These are phyloP conservation scores for Sphaeridia pumilis DNA, from an alignment of 2,888 invertebrate species.

Conservation along the genomic window DNA sequence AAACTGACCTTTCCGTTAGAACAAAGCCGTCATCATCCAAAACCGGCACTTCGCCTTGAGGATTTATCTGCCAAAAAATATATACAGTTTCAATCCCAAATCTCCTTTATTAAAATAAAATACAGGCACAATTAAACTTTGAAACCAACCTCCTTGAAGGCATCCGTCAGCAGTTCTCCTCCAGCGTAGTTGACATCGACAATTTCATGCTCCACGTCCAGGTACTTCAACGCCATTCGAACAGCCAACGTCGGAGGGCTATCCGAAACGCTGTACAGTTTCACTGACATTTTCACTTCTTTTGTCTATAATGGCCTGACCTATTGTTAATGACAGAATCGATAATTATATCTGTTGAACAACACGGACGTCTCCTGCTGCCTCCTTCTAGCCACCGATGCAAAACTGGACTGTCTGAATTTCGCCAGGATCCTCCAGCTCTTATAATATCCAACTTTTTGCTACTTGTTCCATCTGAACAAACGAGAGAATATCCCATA, in stretches of 20 bases:
- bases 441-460: no score
- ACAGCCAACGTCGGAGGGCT: conserved; percentile 67
- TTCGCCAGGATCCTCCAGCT: no score
- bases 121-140: not conserved
- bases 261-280: conserved; percentile 61
- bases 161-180: conserved; percentile 49
- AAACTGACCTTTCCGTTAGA: conserved; percentile 56
- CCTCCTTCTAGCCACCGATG: no score
- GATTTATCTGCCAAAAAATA: conserved; percentile 33
- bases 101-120: not conserved
- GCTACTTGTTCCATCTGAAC: no score
- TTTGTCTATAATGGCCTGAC: no score
- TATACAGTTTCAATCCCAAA: not conserved
- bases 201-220: conserved; percentile 53
- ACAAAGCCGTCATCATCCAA: conserved; percentile 66
- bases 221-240: conserved; percentile 52
- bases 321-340: no score
- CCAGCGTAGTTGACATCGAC: conserved; percentile 56
- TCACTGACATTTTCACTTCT: conserved; percentile 41
- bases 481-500: no score
- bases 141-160: conserved; percentile 30
- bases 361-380: no score
- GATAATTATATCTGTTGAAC: no score
- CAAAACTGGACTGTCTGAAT: no score
- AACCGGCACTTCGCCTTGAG: conserved; percentile 48